Evolutionary conservation across 2,797 vertebrate species (phyloP).

Genomic region (Lithobates sylvaticus): DNA sequence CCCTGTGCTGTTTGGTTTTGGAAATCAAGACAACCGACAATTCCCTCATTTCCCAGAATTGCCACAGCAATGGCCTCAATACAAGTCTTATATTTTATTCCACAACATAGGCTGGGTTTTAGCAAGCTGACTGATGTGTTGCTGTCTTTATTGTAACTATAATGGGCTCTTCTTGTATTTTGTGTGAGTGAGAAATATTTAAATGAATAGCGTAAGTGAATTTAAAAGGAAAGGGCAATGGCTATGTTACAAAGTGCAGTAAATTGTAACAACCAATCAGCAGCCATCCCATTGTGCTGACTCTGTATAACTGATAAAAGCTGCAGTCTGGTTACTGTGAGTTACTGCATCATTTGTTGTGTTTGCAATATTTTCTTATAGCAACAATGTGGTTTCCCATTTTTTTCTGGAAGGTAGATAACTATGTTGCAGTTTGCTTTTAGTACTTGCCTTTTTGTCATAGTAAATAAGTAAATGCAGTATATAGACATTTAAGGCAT

Average conservation of each 20-base stretch:
- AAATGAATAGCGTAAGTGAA: background rate
- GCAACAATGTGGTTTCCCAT: too few relatives aligned
- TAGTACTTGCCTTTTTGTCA: background rate
- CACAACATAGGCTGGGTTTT: background rate
- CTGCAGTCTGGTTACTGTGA: background rate
- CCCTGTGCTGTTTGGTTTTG: background rate
- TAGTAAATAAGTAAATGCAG: background rate
- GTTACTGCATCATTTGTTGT: background rate
- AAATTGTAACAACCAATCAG: background rate
- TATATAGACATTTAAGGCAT: too few relatives aligned
- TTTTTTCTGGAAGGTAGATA: too few relatives aligned
- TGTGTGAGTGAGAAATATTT: background rate
- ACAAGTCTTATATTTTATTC: slow-evolving; percentile 20
- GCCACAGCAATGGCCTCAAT: slow-evolving; percentile 30
- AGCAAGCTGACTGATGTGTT: slow-evolving; percentile 32
- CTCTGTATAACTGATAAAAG: background rate
- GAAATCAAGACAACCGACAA: slow-evolving; percentile 27
- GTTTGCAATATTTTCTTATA: too few relatives aligned
- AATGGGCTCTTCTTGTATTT: background rate
- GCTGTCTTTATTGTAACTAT: background rate
- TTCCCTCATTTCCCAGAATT: slow-evolving; percentile 49
- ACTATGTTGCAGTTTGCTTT: background rate
- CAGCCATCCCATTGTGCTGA: background rate
- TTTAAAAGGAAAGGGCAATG: background rate
- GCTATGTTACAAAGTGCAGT: background rate